A percentile compares a stretch with the other conserved stretches of the same genome.
phyloP scores from a whole-genome alignment of 2,113 vertebrate species.

The Oryzias woworae region DNA sequence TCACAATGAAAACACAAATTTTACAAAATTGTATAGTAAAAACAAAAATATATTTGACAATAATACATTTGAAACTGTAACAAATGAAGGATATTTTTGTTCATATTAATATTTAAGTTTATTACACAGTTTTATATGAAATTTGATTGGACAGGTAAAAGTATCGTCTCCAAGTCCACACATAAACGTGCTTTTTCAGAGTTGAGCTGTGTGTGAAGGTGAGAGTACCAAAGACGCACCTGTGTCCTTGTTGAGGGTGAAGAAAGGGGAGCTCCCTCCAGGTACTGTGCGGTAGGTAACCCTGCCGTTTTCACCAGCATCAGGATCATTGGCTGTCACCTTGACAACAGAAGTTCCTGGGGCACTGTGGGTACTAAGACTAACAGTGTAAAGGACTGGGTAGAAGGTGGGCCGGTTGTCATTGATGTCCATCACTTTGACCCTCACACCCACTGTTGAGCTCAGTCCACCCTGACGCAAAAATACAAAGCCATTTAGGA shows the following conservation, averaged over 20 bases:
- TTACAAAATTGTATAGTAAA: no score
- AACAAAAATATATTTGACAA: no score
- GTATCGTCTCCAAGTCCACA: no score
- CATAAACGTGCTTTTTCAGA: no score
- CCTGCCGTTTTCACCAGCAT: constrained; percentile 85
- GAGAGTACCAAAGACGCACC: constrained; percentile 57
- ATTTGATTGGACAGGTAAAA: no score
- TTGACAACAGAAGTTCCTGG: constrained; percentile 90
- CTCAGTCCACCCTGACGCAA: constrained; percentile 86
- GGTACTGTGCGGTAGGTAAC: constrained; percentile 85
- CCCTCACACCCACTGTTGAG: constrained; percentile 85
- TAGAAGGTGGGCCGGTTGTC: constrained; percentile 94
- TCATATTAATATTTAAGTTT: no score
- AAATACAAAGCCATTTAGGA: not conserved
- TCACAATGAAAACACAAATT: no score
- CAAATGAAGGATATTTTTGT: no score
- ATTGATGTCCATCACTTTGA: constrained; percentile 89
- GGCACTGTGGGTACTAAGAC: constrained; percentile 89
- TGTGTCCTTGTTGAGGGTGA: constrained; percentile 92
- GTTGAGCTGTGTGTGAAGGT: no score
- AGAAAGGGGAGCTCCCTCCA: constrained; percentile 85
- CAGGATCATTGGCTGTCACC: constrained; percentile 90
- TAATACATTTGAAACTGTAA: no score
- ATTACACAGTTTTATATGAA: no score
- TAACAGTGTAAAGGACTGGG: constrained; percentile 88